Evolutionary conservation across 2,888 invertebrate species (phyloP).

Genomic region (Lagria hirta): DNA sequence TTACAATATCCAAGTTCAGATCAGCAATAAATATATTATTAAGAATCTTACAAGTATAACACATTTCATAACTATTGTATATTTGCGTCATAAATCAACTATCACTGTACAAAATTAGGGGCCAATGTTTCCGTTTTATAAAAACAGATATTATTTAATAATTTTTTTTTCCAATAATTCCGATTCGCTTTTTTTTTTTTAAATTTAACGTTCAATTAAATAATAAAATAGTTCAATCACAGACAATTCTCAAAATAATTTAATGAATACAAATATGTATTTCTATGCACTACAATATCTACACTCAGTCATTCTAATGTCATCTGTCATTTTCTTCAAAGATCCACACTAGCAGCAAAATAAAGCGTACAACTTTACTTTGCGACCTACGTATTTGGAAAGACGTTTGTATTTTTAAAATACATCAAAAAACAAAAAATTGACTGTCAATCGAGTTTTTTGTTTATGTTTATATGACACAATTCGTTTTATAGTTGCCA

Average conservation of each 20-base stretch:
- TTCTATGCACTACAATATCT: slow-evolving; percentile 38
- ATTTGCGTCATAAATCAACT: slow-evolving; percentile 27
- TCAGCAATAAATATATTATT: slow-evolving; percentile 24
- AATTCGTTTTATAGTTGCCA: slow-evolving; percentile 15
- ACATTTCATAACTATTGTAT: slow-evolving; percentile 25
- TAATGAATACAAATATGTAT: slow-evolving; percentile 45
- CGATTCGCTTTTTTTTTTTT: slow-evolving; percentile 16
- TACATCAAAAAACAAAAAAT: slow-evolving; percentile 27
- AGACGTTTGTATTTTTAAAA: slow-evolving; percentile 39
- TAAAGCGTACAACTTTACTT: slow-evolving; percentile 21
- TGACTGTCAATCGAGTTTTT: slow-evolving; percentile 22
- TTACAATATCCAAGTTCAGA: not conserved
- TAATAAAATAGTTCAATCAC: slow-evolving; percentile 55
- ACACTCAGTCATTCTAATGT: slow-evolving; percentile 42
- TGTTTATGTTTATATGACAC: slow-evolving; percentile 4
- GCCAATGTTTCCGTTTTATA: slow-evolving; percentile 25
- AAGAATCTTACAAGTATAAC: slow-evolving; percentile 19
- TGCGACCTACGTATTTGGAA: slow-evolving; percentile 33
- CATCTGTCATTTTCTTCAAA: slow-evolving; percentile 9
- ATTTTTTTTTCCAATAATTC: slow-evolving; percentile 2
- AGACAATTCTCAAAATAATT: slow-evolving; percentile 56
- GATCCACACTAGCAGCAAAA: slow-evolving; percentile 14
- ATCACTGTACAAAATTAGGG: slow-evolving; percentile 21
- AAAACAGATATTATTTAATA: slow-evolving; percentile 16
- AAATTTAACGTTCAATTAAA: slow-evolving; percentile 45